phyloP scores from a whole-genome alignment of 2,888 invertebrate species.

The Eilema depressum region DNA sequence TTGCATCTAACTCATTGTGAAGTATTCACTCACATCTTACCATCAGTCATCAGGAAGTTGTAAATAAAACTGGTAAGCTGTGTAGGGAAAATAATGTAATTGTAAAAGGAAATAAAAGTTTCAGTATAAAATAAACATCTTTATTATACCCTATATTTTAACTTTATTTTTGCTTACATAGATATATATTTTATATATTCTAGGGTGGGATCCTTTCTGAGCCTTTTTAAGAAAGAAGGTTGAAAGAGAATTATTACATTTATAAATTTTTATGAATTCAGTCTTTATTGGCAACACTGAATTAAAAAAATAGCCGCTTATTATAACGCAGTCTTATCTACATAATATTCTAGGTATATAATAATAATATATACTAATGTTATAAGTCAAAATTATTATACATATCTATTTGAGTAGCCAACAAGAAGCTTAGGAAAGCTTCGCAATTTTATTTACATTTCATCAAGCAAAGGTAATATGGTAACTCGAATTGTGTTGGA shows the following conservation, averaged over 20 bases:
- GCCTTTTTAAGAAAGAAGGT: slow-evolving; percentile 61
- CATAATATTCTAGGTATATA: slow-evolving; percentile 51
- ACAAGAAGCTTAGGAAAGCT: slow-evolving; percentile 56
- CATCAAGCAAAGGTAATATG: slow-evolving; percentile 72
- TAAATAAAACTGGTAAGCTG: neutral
- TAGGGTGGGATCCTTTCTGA: slow-evolving; percentile 79
- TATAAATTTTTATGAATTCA: slow-evolving; percentile 48
- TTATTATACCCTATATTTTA: slow-evolving; percentile 72
- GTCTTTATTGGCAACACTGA: slow-evolving; percentile 73
- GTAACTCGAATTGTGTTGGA: slow-evolving; percentile 82
- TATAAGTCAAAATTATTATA: slow-evolving; percentile 34
- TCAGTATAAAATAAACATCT: slow-evolving; percentile 68
- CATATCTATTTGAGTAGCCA: slow-evolving; percentile 37
- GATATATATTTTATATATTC: slow-evolving; percentile 61
- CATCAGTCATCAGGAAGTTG: neutral
- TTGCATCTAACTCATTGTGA: neutral
- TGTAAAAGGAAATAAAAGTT: slow-evolving; percentile 5
- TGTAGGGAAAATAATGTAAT: neutral
- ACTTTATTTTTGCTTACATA: slow-evolving; percentile 63
- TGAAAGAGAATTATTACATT: slow-evolving; percentile 37
- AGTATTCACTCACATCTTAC: neutral
- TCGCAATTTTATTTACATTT: slow-evolving; percentile 76
- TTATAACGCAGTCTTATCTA: slow-evolving; percentile 62
- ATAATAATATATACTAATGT: slow-evolving; percentile 43
- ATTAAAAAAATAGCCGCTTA: slow-evolving; percentile 54